Evolutionary conservation across 2,797 vertebrate genomes (phyloP).

Genomic region (Aphelocoma californica): DNA sequence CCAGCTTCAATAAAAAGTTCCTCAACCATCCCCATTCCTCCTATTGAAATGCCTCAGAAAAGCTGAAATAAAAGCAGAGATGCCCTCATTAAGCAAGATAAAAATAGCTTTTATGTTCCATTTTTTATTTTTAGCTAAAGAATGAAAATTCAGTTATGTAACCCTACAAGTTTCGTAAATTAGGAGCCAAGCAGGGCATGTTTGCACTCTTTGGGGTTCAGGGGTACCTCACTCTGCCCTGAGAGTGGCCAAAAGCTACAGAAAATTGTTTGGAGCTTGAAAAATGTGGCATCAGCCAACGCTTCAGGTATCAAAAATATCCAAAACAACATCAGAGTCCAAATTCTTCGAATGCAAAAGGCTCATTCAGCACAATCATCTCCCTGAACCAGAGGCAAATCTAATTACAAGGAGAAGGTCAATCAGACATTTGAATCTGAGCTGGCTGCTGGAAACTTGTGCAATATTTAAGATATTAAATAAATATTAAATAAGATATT

Average conservation of each 20-base stretch:
- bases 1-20: background rate
- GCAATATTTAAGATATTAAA: background rate
- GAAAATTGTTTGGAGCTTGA: background rate
- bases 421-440: background rate
- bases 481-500: background rate
- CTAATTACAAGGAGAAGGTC: constrained; percentile 5
- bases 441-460: background rate
- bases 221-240: background rate
- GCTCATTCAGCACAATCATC: background rate
- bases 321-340: background rate
- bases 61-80: constrained; percentile 63
- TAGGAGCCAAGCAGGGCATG: constrained; percentile 6
- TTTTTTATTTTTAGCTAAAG: constrained; percentile 74
- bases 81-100: constrained; percentile 71
- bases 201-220: background rate
- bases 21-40: background rate
- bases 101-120: constrained; percentile 75
- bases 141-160: constrained; percentile 70
- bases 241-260: background rate
- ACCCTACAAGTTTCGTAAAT: constrained; percentile 5
- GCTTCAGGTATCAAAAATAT: background rate
- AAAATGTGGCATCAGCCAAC: background rate
- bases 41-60: constrained; percentile 30
- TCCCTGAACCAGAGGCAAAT: background rate
- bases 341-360: background rate